Base-by-base conservation (phyloP, 2,888 invertebrate genomes). In the Calliopum simillimum region DNA sequence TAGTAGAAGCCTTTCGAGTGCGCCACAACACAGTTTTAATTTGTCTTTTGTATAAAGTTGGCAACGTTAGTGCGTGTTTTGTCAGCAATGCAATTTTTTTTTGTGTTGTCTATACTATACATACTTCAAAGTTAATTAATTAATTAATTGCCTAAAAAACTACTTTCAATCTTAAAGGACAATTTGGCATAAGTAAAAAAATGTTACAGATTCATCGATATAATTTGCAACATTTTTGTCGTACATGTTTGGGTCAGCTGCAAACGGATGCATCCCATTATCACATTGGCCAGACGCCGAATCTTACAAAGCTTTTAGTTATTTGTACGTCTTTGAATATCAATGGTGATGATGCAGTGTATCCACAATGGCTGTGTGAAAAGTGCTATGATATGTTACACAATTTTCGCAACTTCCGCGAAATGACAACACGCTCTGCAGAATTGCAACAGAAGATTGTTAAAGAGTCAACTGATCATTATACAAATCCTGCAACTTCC, bases 171-270 rank as follows among this genome's bases (percentile, higher is more conserved):
- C 33, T 4, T 1, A 4, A 3, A 8, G 33, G 5, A 8, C 8
- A 33, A 6, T 8, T 4, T 33, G 8, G 8, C 5, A 6, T 33
- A 6, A 19, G 23, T 21, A 19, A 2, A 55, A 55, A 25, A n/a
- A 66, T 64, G 51, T 5, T 64, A 43, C 41, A 53, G 21, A n/a
- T 53, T 19, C 43, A 64, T 3, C 41, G 16, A 16, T n/a, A 43
- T 25, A 56, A 66, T 58, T n/a, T 66, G 14, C 66, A 66, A 12
- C 23, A 3, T 16, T 66, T 56, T 51, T 66, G 66, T 56, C 66
- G 66, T 6, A 66, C 58, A 4, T 66, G 66, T n/a, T 46, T 66
- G 25, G 47, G 19, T 2, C 19, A 23, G 11, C 19, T 66, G 13
- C 12, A 47, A 19, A 19, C 66, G 19, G 55, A 11, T n/a, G 25